Evolutionary conservation across 2,797 vertebrate species (phyloP).

Genomic region (Pteropus rufus): DNA sequence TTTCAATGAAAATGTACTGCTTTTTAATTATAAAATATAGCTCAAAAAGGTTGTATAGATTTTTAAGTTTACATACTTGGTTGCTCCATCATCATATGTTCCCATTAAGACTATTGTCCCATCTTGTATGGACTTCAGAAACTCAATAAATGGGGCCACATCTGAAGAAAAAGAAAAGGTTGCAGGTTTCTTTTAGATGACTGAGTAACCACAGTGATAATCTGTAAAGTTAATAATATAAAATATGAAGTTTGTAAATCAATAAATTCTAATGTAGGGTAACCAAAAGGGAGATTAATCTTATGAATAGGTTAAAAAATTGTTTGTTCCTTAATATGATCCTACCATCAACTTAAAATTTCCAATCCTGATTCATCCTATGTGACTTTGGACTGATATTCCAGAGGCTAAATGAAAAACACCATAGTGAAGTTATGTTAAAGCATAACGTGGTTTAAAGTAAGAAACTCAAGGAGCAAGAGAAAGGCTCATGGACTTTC

Average conservation of each 20-base stretch:
- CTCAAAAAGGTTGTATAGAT: neutral
- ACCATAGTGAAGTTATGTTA: neutral
- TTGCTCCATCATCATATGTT: constrained; percentile 94
- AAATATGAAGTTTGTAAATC: neutral
- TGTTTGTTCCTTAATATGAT: neutral
- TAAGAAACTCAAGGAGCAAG: neutral
- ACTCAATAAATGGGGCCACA: constrained; percentile 90
- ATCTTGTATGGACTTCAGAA: constrained; percentile 91
- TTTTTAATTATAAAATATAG: neutral
- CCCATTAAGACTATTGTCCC: constrained; percentile 96
- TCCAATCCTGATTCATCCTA: neutral
- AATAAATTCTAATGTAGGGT: neutral
- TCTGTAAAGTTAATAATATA: neutral
- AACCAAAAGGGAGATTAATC: neutral
- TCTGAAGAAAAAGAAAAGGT: constrained; percentile 82
- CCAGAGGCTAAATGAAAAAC: neutral
- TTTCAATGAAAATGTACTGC: neutral
- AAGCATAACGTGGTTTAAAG: neutral
- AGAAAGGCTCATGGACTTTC: neutral
- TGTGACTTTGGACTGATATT: neutral
- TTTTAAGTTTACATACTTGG: constrained; percentile 88
- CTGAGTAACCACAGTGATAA: neutral
- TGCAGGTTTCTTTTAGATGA: neutral
- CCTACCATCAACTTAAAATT: neutral
- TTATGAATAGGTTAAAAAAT: neutral